These are phyloP conservation scores for Psittacus erithacus DNA, from an alignment of 2,113 vertebrate species.

Conservation along the genomic window DNA sequence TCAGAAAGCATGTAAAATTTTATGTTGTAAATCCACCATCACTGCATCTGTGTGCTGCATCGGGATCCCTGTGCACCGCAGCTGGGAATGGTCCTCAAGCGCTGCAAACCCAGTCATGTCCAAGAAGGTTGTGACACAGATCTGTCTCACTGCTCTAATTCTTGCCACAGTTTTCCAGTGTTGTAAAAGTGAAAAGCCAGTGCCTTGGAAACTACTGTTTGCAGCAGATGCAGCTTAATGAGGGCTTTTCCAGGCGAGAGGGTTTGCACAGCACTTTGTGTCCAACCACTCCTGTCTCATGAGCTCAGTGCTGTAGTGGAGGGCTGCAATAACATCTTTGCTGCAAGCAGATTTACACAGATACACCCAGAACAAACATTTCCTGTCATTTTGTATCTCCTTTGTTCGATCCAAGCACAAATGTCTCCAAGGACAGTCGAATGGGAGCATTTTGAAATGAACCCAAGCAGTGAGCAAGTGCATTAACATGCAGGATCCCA, in stretches of 20 bases:
- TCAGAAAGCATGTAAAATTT: background rate
- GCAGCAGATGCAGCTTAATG: background rate
- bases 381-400: conserved; percentile 68
- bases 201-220: background rate
- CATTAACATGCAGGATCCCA: conserved; percentile 49
- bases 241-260: background rate
- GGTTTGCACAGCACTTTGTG: fast-evolving
- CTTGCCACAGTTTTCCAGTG: background rate
- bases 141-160: background rate
- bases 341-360: conserved; percentile 50
- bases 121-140: background rate
- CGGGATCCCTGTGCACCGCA: background rate
- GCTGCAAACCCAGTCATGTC: background rate
- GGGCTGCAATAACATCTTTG: conserved; percentile 38
- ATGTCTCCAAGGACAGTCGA: conserved; percentile 62
- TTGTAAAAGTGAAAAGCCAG: background rate
- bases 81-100: background rate
- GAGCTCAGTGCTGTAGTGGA: background rate
- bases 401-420: conserved; percentile 56
- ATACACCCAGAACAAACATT: conserved; percentile 71
- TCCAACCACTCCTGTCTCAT: background rate
- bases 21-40: background rate
- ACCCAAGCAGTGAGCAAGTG: conserved; percentile 35
- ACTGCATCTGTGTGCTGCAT: background rate
- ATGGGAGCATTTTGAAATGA: conserved; percentile 57